These are phyloP conservation scores for Aplysina aerophoba DNA, from an alignment of 37 sponge, comb jelly and placozoan genomes.

Conservation along the genomic window DNA sequence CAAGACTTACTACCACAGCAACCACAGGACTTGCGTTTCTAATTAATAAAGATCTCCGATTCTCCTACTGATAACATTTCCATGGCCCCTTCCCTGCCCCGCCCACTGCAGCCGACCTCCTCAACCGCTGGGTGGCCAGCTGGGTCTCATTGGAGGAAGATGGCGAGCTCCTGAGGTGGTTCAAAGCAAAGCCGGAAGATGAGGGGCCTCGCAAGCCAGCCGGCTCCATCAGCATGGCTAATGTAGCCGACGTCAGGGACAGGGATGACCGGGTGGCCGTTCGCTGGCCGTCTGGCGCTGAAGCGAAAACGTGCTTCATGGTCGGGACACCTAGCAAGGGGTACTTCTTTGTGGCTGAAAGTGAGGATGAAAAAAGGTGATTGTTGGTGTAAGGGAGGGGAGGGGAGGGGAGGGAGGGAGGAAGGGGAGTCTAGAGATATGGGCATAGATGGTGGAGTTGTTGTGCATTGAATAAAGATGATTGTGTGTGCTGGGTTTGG, in stretches of 20 bases:
- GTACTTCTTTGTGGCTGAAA: conserved; percentile 19
- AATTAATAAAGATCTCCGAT: too few species aligned
- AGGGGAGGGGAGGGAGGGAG: neutral
- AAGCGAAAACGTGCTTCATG: neutral
- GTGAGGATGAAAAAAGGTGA: neutral
- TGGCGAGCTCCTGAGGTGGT: conserved; percentile 32
- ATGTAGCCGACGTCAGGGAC: conserved; percentile 5
- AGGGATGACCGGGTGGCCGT: neutral
- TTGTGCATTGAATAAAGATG: too few species aligned
- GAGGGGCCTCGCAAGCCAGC: neutral
- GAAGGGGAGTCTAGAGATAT: neutral
- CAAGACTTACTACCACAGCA: too few species aligned
- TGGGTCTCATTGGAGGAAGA: conserved; percentile 21
- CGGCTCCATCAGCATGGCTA: neutral
- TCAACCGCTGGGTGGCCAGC: neutral
- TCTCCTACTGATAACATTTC: too few species aligned
- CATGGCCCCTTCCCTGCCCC: neutral
- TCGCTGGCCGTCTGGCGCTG: neutral
- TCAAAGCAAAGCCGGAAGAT: neutral
- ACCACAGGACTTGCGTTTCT: too few species aligned
- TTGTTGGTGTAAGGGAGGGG: neutral
- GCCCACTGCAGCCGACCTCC: neutral
- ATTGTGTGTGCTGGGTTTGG: too few species aligned
- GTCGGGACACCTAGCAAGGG: conserved; percentile 11
- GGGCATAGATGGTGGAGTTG: too few species aligned